Conservation (phyloP, 2,113 vertebrate genomes). For the Peromyscus maniculatus region DNA sequence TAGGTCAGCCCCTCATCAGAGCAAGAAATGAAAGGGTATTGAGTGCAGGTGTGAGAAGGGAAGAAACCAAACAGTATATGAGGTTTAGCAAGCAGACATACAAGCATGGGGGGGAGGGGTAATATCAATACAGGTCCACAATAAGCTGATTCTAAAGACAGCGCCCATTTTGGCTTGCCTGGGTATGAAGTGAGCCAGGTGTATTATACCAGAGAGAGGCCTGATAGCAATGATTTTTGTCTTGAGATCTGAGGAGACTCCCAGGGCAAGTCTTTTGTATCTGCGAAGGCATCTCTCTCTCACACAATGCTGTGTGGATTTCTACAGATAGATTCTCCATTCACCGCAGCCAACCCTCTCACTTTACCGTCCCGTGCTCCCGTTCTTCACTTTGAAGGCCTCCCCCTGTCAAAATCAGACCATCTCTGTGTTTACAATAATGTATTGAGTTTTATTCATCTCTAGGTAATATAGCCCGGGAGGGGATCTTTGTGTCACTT, state of each 20-base stretch:
- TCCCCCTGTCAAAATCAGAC: conserved; percentile 55
- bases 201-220: neutral
- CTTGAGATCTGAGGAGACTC: conserved; percentile 14
- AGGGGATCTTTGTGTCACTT: conserved; percentile 52
- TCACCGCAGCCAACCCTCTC: conserved; percentile 24
- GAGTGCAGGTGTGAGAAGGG: neutral
- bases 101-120: too few species aligned
- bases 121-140: neutral
- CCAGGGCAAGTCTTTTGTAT: conserved; percentile 42
- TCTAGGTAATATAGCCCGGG: conserved; percentile 66
- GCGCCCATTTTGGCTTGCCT: neutral
- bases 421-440: conserved; percentile 77
- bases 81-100: neutral
- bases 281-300: neutral
- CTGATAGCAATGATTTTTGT: conserved; percentile 17
- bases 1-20: neutral
- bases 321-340: neutral
- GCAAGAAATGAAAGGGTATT: neutral
- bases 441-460: conserved; percentile 66
- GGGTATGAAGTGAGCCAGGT: neutral
- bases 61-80: neutral
- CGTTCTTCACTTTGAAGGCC: conserved; percentile 31
- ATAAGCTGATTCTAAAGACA: neutral
- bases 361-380: conserved; percentile 16
- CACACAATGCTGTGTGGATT: neutral